Base-by-base conservation (phyloP, 2,888 invertebrate species). In the Isotomurus palustris region DNA sequence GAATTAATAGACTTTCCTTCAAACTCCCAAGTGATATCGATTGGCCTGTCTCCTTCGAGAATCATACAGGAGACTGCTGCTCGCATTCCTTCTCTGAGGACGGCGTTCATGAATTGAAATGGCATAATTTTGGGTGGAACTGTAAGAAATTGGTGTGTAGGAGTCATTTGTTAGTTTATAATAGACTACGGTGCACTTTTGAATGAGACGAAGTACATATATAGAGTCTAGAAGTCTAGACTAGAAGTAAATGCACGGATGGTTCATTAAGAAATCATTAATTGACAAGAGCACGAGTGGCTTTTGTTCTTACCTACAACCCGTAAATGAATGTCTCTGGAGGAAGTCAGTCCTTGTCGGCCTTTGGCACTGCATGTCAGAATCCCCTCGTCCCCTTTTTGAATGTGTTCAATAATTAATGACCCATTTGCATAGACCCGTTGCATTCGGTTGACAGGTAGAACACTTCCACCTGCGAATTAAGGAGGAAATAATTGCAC, bases 331-430 rank as follows among this genome's bases (percentile, higher is more conserved):
- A 78, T 76, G 41, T 77, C 77, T 67, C 78, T 74, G 2, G 88
- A 81, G 22, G 88, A 87, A 1, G 86, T 84, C 73, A 88, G 85
- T 60, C 87, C 84, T 73, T 89, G 89, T 66, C 87, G 81, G 76
- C 91, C 91, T 64, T 85, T 83, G 0, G 92, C 93, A 72, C 88
- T 88, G 75, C 93, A 94, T 47, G 88, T 90, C 78, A 93, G 93
- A 12, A 87, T 86, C 52, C 92, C 92, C 10, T 88, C 88, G 75
- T 93, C 92, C 47, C 82, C 82, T 51, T 88, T 82, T 75, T 91
- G 91, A 48, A 92, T 87, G 73, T 87, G 88, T 73, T 88, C 87
- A 58, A 94, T 87, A 56, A 88, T 84, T 66, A 94, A 78, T 10
- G 91, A 91, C 35, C 92, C 92, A 74, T 92, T 91, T 27, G 85